Evolutionary conservation across 2,113 vertebrate species (phyloP).

Genomic region (Corythaixoides concolor): DNA sequence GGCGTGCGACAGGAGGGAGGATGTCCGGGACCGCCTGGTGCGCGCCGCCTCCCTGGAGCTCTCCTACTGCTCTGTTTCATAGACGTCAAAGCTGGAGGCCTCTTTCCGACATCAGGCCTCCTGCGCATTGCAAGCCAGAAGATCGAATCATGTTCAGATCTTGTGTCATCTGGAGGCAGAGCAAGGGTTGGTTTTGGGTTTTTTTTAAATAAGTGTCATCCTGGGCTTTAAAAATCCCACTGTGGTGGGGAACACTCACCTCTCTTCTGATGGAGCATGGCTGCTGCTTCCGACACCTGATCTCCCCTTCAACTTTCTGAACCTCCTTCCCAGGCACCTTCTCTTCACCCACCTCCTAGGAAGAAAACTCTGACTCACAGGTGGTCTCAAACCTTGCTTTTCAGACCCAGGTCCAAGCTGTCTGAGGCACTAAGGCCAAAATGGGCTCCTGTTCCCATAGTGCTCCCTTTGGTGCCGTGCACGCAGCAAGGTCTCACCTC

Average conservation of each 20-base stretch:
- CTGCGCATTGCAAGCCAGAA: background rate
- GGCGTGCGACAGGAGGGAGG: background rate
- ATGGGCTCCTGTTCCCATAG: background rate
- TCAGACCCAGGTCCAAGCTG: background rate
- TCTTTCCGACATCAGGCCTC: background rate
- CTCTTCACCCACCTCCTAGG: background rate
- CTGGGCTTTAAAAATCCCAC: background rate
- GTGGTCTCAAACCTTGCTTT: background rate
- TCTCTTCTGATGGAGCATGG: background rate
- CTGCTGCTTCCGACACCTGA: background rate
- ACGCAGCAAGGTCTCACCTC: background rate
- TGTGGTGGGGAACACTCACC: background rate
- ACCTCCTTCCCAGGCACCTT: background rate
- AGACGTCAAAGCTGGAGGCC: background rate
- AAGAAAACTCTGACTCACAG: background rate
- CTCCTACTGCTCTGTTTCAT: background rate
- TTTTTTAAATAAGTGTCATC: background rate
- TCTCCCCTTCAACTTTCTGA: background rate
- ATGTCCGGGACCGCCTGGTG: no score
- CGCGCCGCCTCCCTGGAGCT: background rate
- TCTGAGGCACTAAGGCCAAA: background rate
- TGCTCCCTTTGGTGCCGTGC: background rate
- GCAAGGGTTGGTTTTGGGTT: no score
- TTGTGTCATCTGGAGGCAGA: background rate
- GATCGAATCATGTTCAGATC: fast-evolving